Evolutionary conservation across 1,140 invertebrate genomes (phyloP), one percentile per base, ranked within the genome.

Genomic region (Hetaerina americana): DNA sequence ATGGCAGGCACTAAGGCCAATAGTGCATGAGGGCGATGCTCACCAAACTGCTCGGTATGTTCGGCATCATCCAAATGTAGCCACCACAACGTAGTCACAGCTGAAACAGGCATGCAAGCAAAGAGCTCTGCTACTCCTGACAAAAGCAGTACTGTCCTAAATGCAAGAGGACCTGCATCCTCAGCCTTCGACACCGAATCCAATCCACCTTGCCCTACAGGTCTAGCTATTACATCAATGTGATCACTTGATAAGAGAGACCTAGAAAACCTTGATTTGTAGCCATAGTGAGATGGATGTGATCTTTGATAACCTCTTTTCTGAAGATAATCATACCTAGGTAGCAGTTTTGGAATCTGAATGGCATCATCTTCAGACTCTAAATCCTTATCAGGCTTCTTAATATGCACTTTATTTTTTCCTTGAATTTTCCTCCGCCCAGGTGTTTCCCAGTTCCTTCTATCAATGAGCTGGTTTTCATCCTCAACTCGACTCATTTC

Each of bases 31-130:
- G 28, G 22, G 2, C 68, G 22, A 10, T 69, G 68, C 28, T 69
- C 68, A 27, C 68, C 68, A 27, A 69, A 69, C 22, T 69, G 26
- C 68, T 69, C 68, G 22, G 68, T 69, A 26, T 69, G 68, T 27
- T 69, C 68, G 0, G 68, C 68, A 26, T 69, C 68, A 27, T 69
- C 68, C 28, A 69, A 69, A n/a, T 69, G 26, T 6, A 27, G 68
- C 68, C 68, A 69, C 68, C 68, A 69, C 12, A 69, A 15, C 8
- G 68, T 28, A 8, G 26, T 69, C 22, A 69, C 26, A 8, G n/a
- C 26, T 26, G 68, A 27, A 8, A 27, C 68, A 27, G 68, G 26
- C 26, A 69, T 27, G 28, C 68, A 69, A 12, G 26, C 26, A 27
- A 69, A 69, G 5, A 28, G n/a, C 28, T 69, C 68, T 27, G 68